Percentiles rank a stretch among this genome's conserved stretches.
These are phyloP conservation scores for Melieria omissa DNA, from an alignment of 2,888 invertebrate genomes.

Conservation along the genomic window DNA sequence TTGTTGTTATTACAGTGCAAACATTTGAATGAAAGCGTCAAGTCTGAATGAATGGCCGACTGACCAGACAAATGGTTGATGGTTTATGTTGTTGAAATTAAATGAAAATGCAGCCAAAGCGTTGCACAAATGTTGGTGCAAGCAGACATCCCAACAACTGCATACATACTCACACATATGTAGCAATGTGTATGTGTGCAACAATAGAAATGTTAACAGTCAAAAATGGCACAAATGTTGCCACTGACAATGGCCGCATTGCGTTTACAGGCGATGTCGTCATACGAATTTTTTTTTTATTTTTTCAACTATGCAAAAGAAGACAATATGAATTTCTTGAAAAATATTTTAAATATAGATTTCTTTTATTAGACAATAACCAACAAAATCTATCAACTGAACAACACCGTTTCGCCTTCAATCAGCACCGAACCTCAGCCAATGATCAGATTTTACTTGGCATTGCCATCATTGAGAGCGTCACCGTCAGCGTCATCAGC, in stretches of 20 bases:
- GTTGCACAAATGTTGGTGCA: too few species aligned
- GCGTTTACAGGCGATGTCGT: background rate
- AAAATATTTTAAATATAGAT: background rate
- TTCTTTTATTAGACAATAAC: background rate
- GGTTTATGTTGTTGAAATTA: too few species aligned
- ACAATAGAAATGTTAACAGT: background rate
- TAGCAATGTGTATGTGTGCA: background rate
- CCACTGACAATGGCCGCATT: background rate
- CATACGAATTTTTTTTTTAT: background rate
- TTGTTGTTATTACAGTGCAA: conserved; percentile 8
- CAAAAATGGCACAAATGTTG: background rate
- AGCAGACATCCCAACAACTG: background rate
- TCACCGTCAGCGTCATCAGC: conserved; percentile 1
- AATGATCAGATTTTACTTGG: background rate
- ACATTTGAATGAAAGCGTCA: background rate
- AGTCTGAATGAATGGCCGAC: too few species aligned
- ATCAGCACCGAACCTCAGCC: too few species aligned
- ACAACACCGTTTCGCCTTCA: too few species aligned
- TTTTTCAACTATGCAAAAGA: background rate
- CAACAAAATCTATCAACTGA: background rate
- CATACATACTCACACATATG: background rate
- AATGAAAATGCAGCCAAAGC: too few species aligned
- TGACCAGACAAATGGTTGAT: too few species aligned
- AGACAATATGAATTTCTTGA: background rate
- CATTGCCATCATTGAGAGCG: background rate